Evolutionary conservation across 2,888 invertebrate genomes (phyloP), one percentile per base, ranked within the genome.

Genomic region (Hypercompe scribonia): DNA sequence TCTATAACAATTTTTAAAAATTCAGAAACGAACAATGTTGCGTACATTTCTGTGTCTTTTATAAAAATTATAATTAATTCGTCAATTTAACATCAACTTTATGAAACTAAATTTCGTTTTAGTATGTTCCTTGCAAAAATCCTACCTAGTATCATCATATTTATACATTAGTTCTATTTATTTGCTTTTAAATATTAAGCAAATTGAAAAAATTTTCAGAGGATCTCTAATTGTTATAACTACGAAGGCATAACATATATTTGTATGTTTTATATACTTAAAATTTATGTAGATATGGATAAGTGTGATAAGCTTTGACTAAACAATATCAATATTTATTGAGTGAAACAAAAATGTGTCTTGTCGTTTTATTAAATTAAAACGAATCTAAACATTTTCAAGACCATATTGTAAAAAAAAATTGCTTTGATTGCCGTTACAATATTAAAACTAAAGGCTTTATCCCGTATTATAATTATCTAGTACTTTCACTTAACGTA

Each of bases 401-500:
- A 79, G 80, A 84, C 65, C 84, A 86, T 84, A 88, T 75, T 86
- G 85, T 82, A 86, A 5, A 84, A 85, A 83, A 81, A 87, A 81
- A 79, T 83, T 78, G 81, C 83, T 75, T 83, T 83, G 81, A 84
- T 86, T 85, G 83, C 78, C 80, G 80, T 81, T 85, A 81, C 70
- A 69, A 86, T n/a, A n/a, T 88, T 88, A 87, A 71, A 84, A 83
- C 78, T 87, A 88, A 81, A 82, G 77, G 78, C 79, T 75, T 76
- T 75, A 77, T 75, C 24, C n/a, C 50, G 78, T 83, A 79, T 83
- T 83, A 83, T 83, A 84, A 81, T 75, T 75, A 83, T 72, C 65
- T 10, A 73, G 31, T 31, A 31, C 5, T 61, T 31, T 28, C 15
- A 61, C 2, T 31, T 5, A 61, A 61, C 15, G 5, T 61, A 18